A percentile compares a stretch with the other conserved stretches of the same genome.
Conservation (phyloP, 2,888 invertebrate genomes). For the Allacma fusca region DNA sequence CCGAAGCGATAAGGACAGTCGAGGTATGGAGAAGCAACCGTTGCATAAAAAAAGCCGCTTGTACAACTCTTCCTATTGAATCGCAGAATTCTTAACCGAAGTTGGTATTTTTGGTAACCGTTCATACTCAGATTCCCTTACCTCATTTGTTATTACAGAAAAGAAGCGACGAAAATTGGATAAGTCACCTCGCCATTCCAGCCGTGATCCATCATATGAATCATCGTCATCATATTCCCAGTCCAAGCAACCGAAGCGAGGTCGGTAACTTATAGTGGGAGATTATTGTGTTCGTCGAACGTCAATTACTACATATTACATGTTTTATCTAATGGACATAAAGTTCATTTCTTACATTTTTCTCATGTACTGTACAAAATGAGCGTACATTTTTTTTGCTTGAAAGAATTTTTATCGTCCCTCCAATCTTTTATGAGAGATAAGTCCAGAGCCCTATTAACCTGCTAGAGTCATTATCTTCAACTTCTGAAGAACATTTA, state of each 20-base stretch:
- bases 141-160: slow-evolving; percentile 40
- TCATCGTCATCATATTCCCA: slow-evolving; percentile 38
- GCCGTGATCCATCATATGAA: slow-evolving; percentile 39
- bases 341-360: not conserved
- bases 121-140: not conserved
- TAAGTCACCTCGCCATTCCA: slow-evolving; percentile 44
- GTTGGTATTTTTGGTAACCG: not conserved
- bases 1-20: slow-evolving; percentile 32
- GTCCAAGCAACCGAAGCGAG: slow-evolving; percentile 40
- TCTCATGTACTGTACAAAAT: slow-evolving; percentile 16
- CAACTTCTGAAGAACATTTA: slow-evolving; percentile 3
- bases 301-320: not conserved
- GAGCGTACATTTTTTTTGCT: slow-evolving; percentile 1
- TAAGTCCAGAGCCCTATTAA: not conserved
- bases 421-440: slow-evolving; percentile 9
- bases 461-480: not conserved
- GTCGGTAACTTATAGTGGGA: slow-evolving; percentile 30
- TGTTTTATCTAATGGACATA: not conserved
- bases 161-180: slow-evolving; percentile 43
- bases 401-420: slow-evolving; percentile 2
- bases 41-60: slow-evolving; percentile 24
- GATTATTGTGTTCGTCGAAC: slow-evolving; percentile 11
- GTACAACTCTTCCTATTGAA: not conserved
- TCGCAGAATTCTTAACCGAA: not conserved
- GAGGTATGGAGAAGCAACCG: slow-evolving; percentile 37